phyloP scores from a whole-genome alignment of 2,797 vertebrate species.

The Helostoma temminkii region DNA sequence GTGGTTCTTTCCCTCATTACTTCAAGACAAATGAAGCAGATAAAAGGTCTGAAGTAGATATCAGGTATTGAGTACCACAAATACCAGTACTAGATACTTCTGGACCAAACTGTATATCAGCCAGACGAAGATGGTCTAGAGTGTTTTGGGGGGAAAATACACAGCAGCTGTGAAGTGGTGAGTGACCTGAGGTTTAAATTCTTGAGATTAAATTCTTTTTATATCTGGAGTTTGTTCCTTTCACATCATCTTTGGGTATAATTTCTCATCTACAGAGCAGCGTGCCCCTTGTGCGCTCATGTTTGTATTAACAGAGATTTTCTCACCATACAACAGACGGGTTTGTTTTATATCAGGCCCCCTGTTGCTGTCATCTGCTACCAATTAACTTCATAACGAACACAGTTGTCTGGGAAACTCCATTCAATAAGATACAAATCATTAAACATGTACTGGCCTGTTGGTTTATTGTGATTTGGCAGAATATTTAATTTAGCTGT shows the following conservation, averaged over 20 bases:
- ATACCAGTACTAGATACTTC: too few relatives aligned
- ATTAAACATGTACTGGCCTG: background rate
- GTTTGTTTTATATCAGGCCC: background rate
- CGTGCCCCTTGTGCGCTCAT: background rate
- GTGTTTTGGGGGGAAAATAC: background rate
- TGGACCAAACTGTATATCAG: background rate
- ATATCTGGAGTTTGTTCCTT: conserved; percentile 1
- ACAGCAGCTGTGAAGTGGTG: conserved; percentile 15
- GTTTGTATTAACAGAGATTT: background rate
- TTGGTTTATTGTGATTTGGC: background rate
- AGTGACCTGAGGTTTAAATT: conserved; percentile 10
- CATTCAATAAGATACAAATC: background rate
- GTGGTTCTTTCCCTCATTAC: too few relatives aligned
- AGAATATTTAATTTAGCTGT: background rate
- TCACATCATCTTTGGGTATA: background rate
- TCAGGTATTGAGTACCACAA: too few relatives aligned
- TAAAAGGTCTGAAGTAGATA: too few relatives aligned
- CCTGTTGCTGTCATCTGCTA: background rate
- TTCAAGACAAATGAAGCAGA: too few relatives aligned
- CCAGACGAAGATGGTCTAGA: conserved; percentile 7
- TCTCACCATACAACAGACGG: background rate
- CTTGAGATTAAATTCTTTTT: background rate
- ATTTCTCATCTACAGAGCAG: background rate
- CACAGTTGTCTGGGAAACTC: background rate
- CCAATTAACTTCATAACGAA: background rate